A percentile compares a stretch with the other conserved stretches of the same genome.
phyloP scores from a whole-genome alignment of 1,140 invertebrate genomes.

The Bombus fervidus region DNA sequence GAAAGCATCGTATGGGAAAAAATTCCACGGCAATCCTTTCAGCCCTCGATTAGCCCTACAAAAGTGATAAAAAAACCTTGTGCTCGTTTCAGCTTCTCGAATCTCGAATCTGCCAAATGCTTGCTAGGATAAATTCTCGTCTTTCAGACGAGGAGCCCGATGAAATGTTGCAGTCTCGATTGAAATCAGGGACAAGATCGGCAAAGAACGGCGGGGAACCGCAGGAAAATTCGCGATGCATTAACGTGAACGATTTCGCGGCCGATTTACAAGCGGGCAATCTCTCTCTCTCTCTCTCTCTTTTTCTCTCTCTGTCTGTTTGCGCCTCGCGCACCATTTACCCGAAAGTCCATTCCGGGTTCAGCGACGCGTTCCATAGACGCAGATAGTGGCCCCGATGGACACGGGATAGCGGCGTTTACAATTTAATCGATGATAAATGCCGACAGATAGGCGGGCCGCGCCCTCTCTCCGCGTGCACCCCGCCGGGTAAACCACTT shows the following conservation, averaged over 20 bases:
- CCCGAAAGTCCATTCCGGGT: constrained; percentile 34
- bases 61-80: not conserved
- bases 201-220: not conserved
- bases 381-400: constrained; percentile 11
- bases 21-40: not conserved
- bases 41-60: too few species aligned
- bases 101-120: not conserved
- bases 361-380: constrained; percentile 20
- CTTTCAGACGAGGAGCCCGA: not conserved
- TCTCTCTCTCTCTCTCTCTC: not conserved
- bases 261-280: constrained; percentile 2
- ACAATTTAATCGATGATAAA: constrained; percentile 80
- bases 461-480: not conserved
- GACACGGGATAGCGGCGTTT: constrained; percentile 60
- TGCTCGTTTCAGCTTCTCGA: not conserved
- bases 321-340: constrained; percentile 31
- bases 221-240: constrained; percentile 22
- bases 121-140: not conserved
- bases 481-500: constrained; percentile 71
- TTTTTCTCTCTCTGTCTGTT: not conserved
- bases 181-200: not conserved
- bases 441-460: constrained; percentile 70
- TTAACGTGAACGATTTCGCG: constrained; percentile 26
- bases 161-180: not conserved
- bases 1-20: not conserved